Conservation (phyloP, 2,888 invertebrate species). For the Balanococcus diminutus region DNA sequence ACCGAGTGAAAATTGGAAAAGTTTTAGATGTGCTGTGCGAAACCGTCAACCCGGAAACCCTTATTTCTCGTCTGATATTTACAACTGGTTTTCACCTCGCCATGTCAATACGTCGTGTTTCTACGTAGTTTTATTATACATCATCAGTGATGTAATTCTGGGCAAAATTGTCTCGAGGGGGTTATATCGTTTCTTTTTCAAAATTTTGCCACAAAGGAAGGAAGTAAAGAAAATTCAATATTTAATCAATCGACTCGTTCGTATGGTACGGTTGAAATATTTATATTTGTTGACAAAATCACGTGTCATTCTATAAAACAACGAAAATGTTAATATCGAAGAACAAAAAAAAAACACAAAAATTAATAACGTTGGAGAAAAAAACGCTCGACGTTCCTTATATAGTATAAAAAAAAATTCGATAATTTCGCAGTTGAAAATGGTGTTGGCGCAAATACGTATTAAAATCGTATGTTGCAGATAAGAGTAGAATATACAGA, state of each 20-base stretch:
- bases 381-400: neutral
- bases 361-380: conserved; percentile 23
- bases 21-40: conserved; percentile 1
- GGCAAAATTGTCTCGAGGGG: too few species aligned
- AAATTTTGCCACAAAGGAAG: too few species aligned
- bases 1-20: neutral
- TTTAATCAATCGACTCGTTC: too few species aligned
- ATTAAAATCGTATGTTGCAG: conserved; percentile 42
- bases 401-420: conserved; percentile 33
- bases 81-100: neutral
- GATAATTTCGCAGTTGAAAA: conserved; percentile 41
- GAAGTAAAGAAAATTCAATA: too few species aligned
- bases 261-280: too few species aligned
- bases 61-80: neutral
- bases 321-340: neutral
- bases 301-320: neutral
- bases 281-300: too few species aligned
- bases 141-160: neutral
- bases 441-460: conserved; percentile 21
- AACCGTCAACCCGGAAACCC: neutral
- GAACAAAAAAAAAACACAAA: neutral
- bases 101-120: neutral
- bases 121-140: neutral
- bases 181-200: too few species aligned
- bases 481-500: neutral